These are phyloP conservation scores for Sylvicola cinctus DNA, from an alignment of 2,888 invertebrate species.

Conservation along the genomic window DNA sequence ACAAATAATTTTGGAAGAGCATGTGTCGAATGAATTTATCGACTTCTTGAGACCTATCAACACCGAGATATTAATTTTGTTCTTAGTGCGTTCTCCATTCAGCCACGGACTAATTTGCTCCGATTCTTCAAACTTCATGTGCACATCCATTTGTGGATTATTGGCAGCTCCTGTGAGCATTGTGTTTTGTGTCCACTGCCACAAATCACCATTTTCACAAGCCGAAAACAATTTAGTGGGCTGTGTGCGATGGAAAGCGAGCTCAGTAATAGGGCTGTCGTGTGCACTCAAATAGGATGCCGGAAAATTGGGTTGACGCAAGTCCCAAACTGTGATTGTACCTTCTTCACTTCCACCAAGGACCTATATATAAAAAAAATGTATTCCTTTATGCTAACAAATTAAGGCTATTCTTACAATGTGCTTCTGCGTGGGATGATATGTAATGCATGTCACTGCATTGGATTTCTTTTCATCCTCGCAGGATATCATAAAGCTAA, in stretches of 20 bases:
- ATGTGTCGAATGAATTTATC: constrained; percentile 63
- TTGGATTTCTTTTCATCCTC: constrained; percentile 33
- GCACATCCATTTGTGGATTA: not conserved
- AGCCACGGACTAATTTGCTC: constrained; percentile 36
- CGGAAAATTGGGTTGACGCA: constrained; percentile 64
- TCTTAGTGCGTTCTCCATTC: constrained; percentile 43
- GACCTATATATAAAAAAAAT: constrained; percentile 13
- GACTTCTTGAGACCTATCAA: constrained; percentile 34
- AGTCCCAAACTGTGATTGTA: constrained; percentile 73
- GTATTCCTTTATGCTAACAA: not conserved
- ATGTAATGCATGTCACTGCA: constrained; percentile 52
- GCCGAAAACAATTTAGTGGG: constrained; percentile 70
- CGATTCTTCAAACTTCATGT: constrained; percentile 1
- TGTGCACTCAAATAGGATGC: constrained; percentile 65
- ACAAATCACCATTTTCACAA: constrained; percentile 61
- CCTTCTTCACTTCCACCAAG: constrained; percentile 76
- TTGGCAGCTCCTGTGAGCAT: constrained; percentile 13
- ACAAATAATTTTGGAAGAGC: constrained; percentile 51
- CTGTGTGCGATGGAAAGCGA: constrained; percentile 68
- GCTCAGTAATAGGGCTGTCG: constrained; percentile 55
- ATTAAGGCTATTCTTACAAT: constrained; percentile 35
- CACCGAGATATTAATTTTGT: constrained; percentile 20
- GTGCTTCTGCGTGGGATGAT: constrained; percentile 77
- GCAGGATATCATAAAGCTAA: constrained; percentile 52
- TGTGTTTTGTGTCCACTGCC: constrained; percentile 67